These are phyloP conservation scores for Thamnaconus septentrionalis DNA, from an alignment of 2,113 vertebrate genomes.

Conservation along the genomic window DNA sequence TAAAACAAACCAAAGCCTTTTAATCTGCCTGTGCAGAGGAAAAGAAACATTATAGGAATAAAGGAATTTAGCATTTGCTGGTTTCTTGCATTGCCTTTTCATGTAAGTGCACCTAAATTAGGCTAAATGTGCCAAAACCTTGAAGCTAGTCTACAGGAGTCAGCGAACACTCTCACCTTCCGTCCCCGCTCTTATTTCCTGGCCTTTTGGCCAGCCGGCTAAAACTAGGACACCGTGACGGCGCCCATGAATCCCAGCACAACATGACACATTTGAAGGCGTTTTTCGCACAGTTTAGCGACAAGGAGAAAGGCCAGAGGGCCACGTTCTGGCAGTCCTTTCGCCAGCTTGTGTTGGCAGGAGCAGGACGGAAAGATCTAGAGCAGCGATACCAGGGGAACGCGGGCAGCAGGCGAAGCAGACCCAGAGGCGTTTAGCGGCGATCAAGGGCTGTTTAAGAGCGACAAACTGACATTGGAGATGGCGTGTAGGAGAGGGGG, in stretches of 20 bases:
- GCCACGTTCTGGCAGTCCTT: background rate
- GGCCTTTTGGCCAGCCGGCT: background rate
- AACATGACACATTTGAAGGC: background rate
- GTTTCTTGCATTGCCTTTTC: too few relatives aligned
- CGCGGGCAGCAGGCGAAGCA: constrained; percentile 24
- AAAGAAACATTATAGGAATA: too few relatives aligned
- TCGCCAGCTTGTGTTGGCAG: constrained; percentile 45
- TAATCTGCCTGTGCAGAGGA: too few relatives aligned
- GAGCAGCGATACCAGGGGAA: constrained; percentile 58
- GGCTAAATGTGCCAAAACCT: too few relatives aligned
- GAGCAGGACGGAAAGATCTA: constrained; percentile 42
- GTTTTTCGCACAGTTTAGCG: constrained; percentile 30
- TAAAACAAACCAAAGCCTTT: too few relatives aligned
- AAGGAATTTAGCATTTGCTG: too few relatives aligned
- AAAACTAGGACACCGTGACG: constrained; percentile 16
- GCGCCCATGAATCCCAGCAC: constrained; percentile 5
- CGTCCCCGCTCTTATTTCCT: background rate
- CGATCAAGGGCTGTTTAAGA: constrained; percentile 57
- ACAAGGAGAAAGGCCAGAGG: constrained; percentile 21
- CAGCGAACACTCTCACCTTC: too few relatives aligned
- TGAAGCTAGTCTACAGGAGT: too few relatives aligned
- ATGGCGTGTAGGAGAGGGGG: constrained; percentile 15
- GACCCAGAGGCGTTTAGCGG: constrained; percentile 57
- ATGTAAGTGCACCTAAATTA: too few relatives aligned
- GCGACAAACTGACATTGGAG: constrained; percentile 54